A percentile compares a stretch with the other conserved stretches of the same genome.
phyloP scores from a whole-genome alignment of 1,140 invertebrate genomes.

The Cydia splendana region DNA sequence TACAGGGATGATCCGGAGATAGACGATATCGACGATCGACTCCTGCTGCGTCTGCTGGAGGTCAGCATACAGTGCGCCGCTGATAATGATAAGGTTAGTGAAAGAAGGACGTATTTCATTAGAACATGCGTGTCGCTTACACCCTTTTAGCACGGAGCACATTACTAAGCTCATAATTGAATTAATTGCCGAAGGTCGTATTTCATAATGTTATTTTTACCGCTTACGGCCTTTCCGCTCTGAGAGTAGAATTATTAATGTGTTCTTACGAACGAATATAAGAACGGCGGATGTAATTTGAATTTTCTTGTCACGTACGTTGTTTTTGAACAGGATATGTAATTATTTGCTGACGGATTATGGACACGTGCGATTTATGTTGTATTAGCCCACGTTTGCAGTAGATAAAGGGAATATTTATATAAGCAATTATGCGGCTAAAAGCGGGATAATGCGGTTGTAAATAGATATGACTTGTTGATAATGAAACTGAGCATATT shows the following conservation, averaged over 20 bases:
- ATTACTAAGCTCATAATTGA: slow-evolving; percentile 32
- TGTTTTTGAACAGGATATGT: not conserved
- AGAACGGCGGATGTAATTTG: not conserved
- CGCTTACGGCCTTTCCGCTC: not conserved
- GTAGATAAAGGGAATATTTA: slow-evolving; percentile 2
- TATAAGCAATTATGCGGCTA: not conserved
- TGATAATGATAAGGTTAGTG: slow-evolving; percentile 86
- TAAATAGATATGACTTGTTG: not conserved
- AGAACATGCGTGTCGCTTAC: not conserved
- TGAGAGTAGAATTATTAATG: not conserved
- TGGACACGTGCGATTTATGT: slow-evolving; percentile 11
- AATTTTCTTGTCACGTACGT: not conserved
- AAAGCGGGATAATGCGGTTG: not conserved
- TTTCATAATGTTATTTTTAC: not conserved
- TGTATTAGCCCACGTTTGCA: not conserved
- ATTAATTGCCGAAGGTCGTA: not conserved
- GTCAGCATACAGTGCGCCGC: slow-evolving; percentile 82
- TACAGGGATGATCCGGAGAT: slow-evolving; percentile 79
- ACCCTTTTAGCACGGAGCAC: not conserved
- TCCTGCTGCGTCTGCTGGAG: slow-evolving; percentile 85
- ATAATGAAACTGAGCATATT: not conserved
- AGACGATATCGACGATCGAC: slow-evolving; percentile 84
- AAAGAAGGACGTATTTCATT: not conserved
- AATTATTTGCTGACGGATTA: not conserved
- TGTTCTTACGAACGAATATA: not conserved